These are phyloP conservation scores for Drosophila santomea DNA, from an alignment of 1,140 invertebrate species.

Conservation along the genomic window DNA sequence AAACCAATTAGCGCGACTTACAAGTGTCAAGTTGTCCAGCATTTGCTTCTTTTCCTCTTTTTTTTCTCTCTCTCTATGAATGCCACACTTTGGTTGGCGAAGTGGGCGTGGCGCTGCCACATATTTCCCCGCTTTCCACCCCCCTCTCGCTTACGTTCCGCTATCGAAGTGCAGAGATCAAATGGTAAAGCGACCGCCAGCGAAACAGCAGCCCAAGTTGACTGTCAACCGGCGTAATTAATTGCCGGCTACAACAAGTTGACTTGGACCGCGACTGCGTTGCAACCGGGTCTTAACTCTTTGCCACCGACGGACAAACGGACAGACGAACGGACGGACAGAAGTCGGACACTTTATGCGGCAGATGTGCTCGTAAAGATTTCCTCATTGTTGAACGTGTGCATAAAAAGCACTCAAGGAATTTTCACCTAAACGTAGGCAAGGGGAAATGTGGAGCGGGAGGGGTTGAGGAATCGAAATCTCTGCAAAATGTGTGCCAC, in stretches of 20 bases:
- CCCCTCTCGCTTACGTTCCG: slow-evolving; percentile 6
- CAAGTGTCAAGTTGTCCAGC: slow-evolving; percentile 57
- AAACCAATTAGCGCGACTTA: slow-evolving; percentile 72
- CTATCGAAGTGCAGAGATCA: slow-evolving; percentile 80
- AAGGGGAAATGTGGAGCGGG: not conserved
- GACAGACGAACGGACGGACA: not conserved
- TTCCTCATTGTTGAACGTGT: slow-evolving; percentile 80
- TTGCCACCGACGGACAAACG: slow-evolving; percentile 10
- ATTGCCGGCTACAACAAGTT: slow-evolving; percentile 69
- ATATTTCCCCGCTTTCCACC: slow-evolving; percentile 50
- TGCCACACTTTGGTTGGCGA: slow-evolving; percentile 15
- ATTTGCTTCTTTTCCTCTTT: slow-evolving; percentile 3
- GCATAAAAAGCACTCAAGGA: slow-evolving; percentile 77
- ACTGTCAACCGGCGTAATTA: slow-evolving; percentile 68
- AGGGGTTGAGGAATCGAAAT: slow-evolving; percentile 53
- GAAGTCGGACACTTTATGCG: slow-evolving; percentile 72
- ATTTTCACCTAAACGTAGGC: slow-evolving; percentile 46
- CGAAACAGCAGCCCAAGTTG: slow-evolving; percentile 42
- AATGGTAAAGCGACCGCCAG: slow-evolving; percentile 67
- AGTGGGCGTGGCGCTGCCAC: slow-evolving; percentile 2
- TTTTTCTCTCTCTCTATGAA: slow-evolving; percentile 14
- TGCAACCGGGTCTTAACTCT: slow-evolving; percentile 36
- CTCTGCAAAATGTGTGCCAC: slow-evolving; percentile 66
- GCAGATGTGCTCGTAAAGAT: slow-evolving; percentile 82
- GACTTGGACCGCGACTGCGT: slow-evolving; percentile 31